These are phyloP conservation scores for Agraylea sexmaculata DNA, from an alignment of 1,140 invertebrate species.

Conservation along the genomic window DNA sequence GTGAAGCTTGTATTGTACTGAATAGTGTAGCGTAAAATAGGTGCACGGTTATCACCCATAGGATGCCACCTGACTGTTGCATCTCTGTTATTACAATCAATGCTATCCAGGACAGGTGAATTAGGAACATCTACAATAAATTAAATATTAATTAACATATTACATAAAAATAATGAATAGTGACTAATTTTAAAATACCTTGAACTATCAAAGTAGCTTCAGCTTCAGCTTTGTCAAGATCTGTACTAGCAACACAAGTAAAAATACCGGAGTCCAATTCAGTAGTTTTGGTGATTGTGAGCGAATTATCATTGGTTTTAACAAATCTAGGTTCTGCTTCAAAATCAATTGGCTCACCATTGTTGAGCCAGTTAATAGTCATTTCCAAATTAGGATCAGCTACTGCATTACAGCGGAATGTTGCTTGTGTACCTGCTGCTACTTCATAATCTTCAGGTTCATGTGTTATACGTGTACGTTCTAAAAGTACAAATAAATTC, in stretches of 20 bases:
- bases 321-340: slow-evolving; percentile 73
- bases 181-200: slow-evolving; percentile 35
- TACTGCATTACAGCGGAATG: slow-evolving; percentile 87
- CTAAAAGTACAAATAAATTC: slow-evolving; percentile 30
- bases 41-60: slow-evolving; percentile 86
- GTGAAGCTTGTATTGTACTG: slow-evolving; percentile 93
- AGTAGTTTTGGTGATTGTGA: slow-evolving; percentile 87
- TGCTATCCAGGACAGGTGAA: slow-evolving; percentile 55
- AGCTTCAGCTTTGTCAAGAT: slow-evolving; percentile 72
- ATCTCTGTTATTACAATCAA: slow-evolving; percentile 57
- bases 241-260: slow-evolving; percentile 88
- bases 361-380: slow-evolving; percentile 78
- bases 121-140: slow-evolving; percentile 74
- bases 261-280: slow-evolving; percentile 92
- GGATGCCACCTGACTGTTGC: slow-evolving; percentile 75
- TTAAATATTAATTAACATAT: slow-evolving; percentile 8
- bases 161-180: slow-evolving; percentile 4
- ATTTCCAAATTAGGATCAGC: slow-evolving; percentile 69
- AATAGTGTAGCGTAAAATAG: slow-evolving; percentile 83
- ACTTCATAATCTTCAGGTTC: slow-evolving; percentile 85
- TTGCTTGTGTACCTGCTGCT: slow-evolving; percentile 74
- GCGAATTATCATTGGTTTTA: slow-evolving; percentile 76
- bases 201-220: slow-evolving; percentile 86
- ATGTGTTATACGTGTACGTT: slow-evolving; percentile 73
- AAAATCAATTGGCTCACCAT: slow-evolving; percentile 78